Base-by-base conservation (phyloP, 2,888 invertebrate species). In the Rotaria macrura region DNA sequence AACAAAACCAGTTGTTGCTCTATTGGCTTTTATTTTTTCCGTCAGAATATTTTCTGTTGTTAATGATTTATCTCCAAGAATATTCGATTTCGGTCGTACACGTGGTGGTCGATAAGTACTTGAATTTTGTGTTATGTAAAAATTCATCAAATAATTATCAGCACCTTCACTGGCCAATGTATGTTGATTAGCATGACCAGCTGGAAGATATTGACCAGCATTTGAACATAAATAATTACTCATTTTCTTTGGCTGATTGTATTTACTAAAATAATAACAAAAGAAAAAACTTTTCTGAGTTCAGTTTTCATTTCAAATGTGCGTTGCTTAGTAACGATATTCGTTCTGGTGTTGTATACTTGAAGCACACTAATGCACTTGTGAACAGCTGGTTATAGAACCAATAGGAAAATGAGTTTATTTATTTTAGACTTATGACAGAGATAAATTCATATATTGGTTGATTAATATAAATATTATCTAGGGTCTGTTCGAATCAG, bases 131-230 rank as follows among this genome's bases (percentile, higher is more conserved):
- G 91, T 91, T 65, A 89, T 88, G 87, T 91, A 91, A 87, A 91
- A 91, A 87, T 91, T 90, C 89, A 90, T 90, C 84, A 90, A 88
- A 87, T 90, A 90, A 9, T 89, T 89, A 87, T 91, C 91, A 25
- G 90, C 89, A 9, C 91, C 91, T 87, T 89, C 88, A 85, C 90
- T 90, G 84, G 88, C 88, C 84, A 88, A 88, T 74, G 91, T 89
- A 87, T 91, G 91, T 47, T 88, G 88, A 85, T 88, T 89, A 43
- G 89, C 87, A 47, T 88, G 88, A 23, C 90, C 90, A 84, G 88
- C 88, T 84, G 89, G 89, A 86, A 90, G n/a, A 14, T 79, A 38
- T 79, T 79, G 79, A 25, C 43, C 43, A 2, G 79, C 79, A 43
- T 79, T 79, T 79, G 43, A 3, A 79, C 79, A 79, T n/a, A 79